These are phyloP conservation scores for Atlantisia rogersi DNA, from an alignment of 2,113 vertebrate species.

Conservation along the genomic window DNA sequence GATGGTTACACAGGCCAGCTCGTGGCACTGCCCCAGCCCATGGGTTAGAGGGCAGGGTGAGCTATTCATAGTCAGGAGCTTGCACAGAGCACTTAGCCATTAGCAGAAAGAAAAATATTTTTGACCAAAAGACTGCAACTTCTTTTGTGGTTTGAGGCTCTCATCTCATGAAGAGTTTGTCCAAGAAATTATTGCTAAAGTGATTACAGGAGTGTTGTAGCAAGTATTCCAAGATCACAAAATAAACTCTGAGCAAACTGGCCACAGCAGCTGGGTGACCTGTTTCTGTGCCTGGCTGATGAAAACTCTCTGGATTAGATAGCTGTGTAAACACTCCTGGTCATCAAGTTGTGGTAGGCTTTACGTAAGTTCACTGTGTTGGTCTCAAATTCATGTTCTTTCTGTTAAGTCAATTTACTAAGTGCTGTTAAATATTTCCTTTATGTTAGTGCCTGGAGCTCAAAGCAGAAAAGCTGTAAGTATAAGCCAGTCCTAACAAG, in stretches of 20 bases:
- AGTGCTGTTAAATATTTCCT: background rate
- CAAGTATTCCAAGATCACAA: background rate
- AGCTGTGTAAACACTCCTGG: background rate
- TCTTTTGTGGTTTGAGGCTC: background rate
- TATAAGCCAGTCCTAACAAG: background rate
- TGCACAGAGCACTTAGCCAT: background rate
- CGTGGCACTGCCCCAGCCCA: fast-evolving
- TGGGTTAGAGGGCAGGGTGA: background rate
- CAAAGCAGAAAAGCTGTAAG: background rate
- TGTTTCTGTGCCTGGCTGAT: background rate
- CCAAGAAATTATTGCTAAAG: background rate
- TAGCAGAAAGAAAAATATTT: background rate
- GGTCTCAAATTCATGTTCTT: background rate
- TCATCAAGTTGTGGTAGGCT: background rate
- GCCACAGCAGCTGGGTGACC: background rate
- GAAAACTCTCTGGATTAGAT: background rate
- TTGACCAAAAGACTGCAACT: background rate
- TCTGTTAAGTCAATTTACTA: background rate
- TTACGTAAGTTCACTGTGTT: background rate
- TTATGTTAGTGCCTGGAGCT: background rate
- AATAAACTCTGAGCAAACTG: fast-evolving
- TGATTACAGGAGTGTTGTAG: background rate
- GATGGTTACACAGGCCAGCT: background rate
- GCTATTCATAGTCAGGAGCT: background rate
- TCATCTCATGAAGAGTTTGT: background rate